Conservation (phyloP, 37 sponge, comb jelly and placozoan species). For the Oscarella lobularis region DNA sequence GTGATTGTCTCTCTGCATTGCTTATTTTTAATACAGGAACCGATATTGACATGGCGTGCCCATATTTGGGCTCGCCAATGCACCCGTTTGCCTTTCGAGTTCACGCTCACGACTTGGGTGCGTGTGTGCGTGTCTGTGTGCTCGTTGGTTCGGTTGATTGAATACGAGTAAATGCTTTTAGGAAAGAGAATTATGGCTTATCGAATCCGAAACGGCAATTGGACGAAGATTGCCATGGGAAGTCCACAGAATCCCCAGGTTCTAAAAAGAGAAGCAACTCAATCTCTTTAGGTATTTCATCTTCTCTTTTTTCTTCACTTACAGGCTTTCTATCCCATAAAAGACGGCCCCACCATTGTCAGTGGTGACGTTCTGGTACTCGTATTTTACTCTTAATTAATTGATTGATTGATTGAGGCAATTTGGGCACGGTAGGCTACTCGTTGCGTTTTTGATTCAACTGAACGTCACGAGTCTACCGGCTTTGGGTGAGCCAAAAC, state of each 20-base stretch:
- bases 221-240: slow-evolving; percentile 45
- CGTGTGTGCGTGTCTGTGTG: slow-evolving; percentile 4
- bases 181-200: slow-evolving; percentile 11
- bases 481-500: slow-evolving; percentile 13
- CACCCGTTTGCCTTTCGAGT: slow-evolving; percentile 75
- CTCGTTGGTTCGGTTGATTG: slow-evolving; percentile 16
- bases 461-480: background rate
- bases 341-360: background rate
- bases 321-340: background rate
- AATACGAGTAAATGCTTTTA: slow-evolving; percentile 36
- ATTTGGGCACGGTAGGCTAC: background rate
- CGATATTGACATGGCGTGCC: slow-evolving; percentile 5
- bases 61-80: slow-evolving; percentile 16
- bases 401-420: no score
- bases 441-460: slow-evolving; percentile 13
- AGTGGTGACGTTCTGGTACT: background rate
- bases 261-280: background rate
- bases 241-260: slow-evolving; percentile 83
- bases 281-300: slow-evolving; percentile 1
- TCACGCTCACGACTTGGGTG: slow-evolving; percentile 76
- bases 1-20: background rate
- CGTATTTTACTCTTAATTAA: no score
- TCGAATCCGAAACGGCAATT: slow-evolving; percentile 9
- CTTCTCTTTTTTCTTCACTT: background rate
- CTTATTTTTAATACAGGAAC: slow-evolving; percentile 5